A percentile compares a stretch with the other conserved stretches of the same genome.
Evolutionary conservation across 2,797 vertebrate species (phyloP).

Genomic region (Pipistrellus nathusii): DNA sequence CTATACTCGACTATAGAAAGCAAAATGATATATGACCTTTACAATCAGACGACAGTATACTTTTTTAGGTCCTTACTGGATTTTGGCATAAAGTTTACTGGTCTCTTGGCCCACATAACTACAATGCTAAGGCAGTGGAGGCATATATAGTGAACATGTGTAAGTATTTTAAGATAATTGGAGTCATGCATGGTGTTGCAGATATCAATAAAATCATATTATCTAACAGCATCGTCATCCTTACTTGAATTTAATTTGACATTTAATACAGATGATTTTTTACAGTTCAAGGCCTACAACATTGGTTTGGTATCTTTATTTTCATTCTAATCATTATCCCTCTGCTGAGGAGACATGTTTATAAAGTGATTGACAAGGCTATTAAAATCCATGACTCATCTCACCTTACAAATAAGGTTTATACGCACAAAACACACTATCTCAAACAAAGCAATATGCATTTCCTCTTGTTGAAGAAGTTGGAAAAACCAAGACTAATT

Average conservation of each 20-base stretch:
- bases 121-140: background rate
- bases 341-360: background rate
- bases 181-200: background rate
- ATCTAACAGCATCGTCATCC: background rate
- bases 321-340: constrained; percentile 22
- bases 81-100: background rate
- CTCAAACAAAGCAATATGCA: constrained; percentile 31
- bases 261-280: background rate
- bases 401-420: constrained; percentile 15
- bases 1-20: background rate
- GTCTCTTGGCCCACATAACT: background rate
- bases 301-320: background rate
- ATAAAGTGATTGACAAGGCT: constrained; percentile 35
- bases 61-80: background rate
- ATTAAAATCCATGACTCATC: constrained; percentile 61
- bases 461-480: background rate
- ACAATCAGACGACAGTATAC: background rate
- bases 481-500: background rate
- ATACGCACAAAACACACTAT: constrained; percentile 57
- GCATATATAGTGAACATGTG: background rate
- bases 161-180: background rate
- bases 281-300: background rate
- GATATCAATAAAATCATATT: background rate
- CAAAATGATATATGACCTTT: constrained; percentile 22
- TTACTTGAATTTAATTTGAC: constrained; percentile 42